A percentile compares a stretch with the other conserved stretches of the same genome.
phyloP scores from a whole-genome alignment of 2,113 vertebrate genomes.

The Indri indri region DNA sequence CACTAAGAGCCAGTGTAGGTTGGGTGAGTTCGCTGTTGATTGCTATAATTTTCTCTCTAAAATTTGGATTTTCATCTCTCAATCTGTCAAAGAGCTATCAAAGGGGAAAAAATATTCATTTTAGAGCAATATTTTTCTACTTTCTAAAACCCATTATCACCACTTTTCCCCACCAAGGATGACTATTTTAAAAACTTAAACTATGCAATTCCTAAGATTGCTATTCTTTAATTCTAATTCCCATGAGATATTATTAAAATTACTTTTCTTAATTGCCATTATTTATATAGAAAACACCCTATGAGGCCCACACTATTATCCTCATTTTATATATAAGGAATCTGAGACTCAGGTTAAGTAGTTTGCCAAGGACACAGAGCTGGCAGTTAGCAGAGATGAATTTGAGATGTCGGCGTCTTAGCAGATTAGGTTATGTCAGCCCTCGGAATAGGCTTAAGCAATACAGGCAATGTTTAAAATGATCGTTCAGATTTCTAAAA shows the following conservation, averaged over 20 bases:
- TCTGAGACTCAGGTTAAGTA: background rate
- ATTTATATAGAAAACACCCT: background rate
- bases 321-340: background rate
- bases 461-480: background rate
- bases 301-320: background rate
- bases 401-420: background rate
- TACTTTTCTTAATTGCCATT: slow-evolving; percentile 18
- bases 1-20: slow-evolving; percentile 91
- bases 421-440: background rate
- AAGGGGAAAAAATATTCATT: slow-evolving; percentile 41
- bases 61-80: slow-evolving; percentile 93
- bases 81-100: slow-evolving; percentile 94
- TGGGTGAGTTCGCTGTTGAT: slow-evolving; percentile 93
- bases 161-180: background rate
- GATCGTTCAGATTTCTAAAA: slow-evolving; percentile 42
- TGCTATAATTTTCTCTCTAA: slow-evolving; percentile 93
- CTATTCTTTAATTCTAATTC: background rate
- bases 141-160: slow-evolving; percentile 28
- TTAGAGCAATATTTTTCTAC: slow-evolving; percentile 45
- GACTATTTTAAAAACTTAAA: slow-evolving; percentile 23
- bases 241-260: no score
- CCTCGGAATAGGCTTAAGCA: background rate
- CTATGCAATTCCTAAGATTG: background rate
- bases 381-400: background rate
- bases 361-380: background rate